Conservation (phyloP, 2,888 invertebrate genomes). For the Eremobia ochroleuca region DNA sequence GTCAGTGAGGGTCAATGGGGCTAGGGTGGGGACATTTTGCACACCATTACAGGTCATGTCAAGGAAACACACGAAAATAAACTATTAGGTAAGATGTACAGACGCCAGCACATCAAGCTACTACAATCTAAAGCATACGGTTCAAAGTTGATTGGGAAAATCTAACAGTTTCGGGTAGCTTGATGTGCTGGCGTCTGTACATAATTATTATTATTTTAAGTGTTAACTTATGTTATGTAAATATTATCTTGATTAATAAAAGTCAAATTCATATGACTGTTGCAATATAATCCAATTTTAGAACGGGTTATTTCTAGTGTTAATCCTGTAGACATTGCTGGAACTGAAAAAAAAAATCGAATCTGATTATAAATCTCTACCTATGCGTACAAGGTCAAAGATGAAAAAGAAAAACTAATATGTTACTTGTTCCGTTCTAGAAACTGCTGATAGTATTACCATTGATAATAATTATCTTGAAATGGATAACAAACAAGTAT, state of each 20-base stretch:
- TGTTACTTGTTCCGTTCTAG: not conserved
- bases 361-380: not conserved
- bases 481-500: not conserved
- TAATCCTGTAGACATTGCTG: not conserved
- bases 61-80: not conserved
- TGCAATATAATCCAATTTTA: not conserved
- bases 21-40: not conserved
- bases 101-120: too few species aligned
- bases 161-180: too few species aligned
- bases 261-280: too few species aligned
- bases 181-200: too few species aligned
- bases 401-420: not conserved
- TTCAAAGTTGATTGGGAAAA: too few species aligned
- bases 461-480: not conserved
- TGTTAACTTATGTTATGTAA: too few species aligned
- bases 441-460: not conserved
- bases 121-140: too few species aligned
- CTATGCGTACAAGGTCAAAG: not conserved
- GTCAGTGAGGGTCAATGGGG: too few species aligned
- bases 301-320: not conserved
- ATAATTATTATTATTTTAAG: too few species aligned
- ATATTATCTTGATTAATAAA: too few species aligned
- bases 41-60: not conserved
- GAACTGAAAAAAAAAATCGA: not conserved
- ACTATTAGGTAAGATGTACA: not conserved